Percentiles rank a stretch among this genome's conserved stretches.
These are phyloP conservation scores for Abscondita cerata DNA, from an alignment of 2,888 invertebrate genomes.

Conservation along the genomic window DNA sequence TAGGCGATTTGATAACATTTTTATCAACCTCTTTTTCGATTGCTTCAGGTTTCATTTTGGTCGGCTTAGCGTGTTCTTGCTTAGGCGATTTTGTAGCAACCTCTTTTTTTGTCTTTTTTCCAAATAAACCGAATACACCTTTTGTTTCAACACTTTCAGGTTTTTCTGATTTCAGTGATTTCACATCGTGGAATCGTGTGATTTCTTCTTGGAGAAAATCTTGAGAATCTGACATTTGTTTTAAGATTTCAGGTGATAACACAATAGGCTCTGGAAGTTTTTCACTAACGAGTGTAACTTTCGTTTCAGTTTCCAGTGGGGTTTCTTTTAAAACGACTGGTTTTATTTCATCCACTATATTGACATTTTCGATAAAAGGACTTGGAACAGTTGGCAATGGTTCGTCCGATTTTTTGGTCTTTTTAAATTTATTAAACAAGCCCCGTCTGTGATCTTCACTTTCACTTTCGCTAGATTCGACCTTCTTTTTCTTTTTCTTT, in stretches of 20 bases:
- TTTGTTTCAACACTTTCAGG: conserved; percentile 18
- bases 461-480: conserved; percentile 39
- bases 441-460: conserved; percentile 40
- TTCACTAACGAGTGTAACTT: background rate
- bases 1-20: background rate
- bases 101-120: conserved; percentile 38
- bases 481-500: conserved; percentile 25
- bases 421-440: conserved; percentile 40
- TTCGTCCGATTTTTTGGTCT: conserved; percentile 20
- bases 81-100: background rate
- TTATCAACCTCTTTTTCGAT: too few relatives aligned
- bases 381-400: background rate
- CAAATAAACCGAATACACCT: conserved; percentile 41
- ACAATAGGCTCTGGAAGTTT: too few relatives aligned
- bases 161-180: background rate
- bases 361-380: conserved; percentile 24
- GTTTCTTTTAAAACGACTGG: background rate
- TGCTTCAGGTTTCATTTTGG: background rate
- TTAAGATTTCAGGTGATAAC: too few relatives aligned
- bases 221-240: conserved; percentile 10
- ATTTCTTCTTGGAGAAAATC: conserved; percentile 41
- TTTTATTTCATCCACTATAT: conserved; percentile 37
- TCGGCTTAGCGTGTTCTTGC: conserved; percentile 2
- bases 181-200: conserved; percentile 41
- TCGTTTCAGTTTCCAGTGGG: background rate